A percentile compares a stretch with the other conserved stretches of the same genome.
These are phyloP conservation scores for Lamellibrachia columna DNA, from an alignment of 2,888 invertebrate genomes.

Conservation along the genomic window DNA sequence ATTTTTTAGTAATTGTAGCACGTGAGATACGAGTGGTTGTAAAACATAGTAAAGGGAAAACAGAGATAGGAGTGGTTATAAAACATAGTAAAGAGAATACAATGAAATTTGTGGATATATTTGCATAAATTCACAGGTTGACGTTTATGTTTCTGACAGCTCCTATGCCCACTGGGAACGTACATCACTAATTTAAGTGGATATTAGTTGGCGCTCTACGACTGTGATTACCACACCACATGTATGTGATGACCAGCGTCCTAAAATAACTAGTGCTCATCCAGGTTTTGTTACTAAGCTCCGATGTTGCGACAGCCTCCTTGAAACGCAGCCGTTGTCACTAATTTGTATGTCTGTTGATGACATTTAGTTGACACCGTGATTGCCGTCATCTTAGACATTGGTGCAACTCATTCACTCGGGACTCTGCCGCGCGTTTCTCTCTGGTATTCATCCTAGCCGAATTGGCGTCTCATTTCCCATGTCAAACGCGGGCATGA, in stretches of 20 bases:
- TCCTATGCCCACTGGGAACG: neutral
- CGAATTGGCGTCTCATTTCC: neutral
- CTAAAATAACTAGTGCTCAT: neutral
- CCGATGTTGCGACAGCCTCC: neutral
- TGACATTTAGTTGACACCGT: neutral
- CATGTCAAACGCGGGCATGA: neutral
- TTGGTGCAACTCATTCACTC: neutral
- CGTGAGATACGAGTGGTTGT: no score
- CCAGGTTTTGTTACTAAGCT: neutral
- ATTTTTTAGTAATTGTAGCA: no score
- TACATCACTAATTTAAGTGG: neutral
- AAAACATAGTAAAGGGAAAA: no score
- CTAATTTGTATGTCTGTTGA: neutral
- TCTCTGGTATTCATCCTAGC: neutral
- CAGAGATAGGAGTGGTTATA: no score
- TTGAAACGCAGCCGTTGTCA: conserved; percentile 9
- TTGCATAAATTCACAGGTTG: neutral
- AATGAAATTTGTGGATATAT: neutral
- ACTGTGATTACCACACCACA: neutral
- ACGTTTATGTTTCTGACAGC: neutral
- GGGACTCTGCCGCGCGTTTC: neutral
- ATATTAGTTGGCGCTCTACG: neutral
- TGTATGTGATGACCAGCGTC: neutral
- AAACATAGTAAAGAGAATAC: neutral
- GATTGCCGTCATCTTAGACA: neutral